A percentile compares a stretch with the other conserved stretches of the same genome.
Evolutionary conservation across 2,888 invertebrate genomes (phyloP).

Genomic region (Vesta saturnalis): DNA sequence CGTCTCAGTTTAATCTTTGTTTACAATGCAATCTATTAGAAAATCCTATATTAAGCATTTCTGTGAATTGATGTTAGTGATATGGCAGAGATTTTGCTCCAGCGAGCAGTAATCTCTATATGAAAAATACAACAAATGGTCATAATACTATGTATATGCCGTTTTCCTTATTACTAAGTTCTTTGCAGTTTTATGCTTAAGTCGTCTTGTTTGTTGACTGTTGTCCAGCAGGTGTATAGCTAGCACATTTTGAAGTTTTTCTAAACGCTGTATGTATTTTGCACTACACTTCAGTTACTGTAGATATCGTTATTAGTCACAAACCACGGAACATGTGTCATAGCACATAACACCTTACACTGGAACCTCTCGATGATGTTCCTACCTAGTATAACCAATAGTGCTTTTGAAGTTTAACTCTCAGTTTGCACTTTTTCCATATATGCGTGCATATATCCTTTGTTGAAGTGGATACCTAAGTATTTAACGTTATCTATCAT

Average conservation of each 20-base stretch:
- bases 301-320: background rate
- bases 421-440: too few species aligned
- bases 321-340: background rate
- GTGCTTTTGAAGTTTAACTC: background rate
- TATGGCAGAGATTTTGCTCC: too few species aligned
- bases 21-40: background rate
- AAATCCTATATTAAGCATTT: background rate
- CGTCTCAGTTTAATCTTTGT: background rate
- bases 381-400: too few species aligned
- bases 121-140: too few species aligned
- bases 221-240: too few species aligned
- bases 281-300: background rate
- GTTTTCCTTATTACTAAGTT: too few species aligned
- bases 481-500: background rate
- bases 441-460: too few species aligned
- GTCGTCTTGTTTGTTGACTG: background rate
- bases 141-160: background rate
- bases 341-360: background rate
- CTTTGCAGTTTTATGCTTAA: background rate
- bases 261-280: background rate
- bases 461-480: background rate
- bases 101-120: too few species aligned
- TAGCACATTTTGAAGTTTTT: too few species aligned
- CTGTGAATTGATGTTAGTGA: too few species aligned
- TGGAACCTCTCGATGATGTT: too few species aligned